Evolutionary conservation across 2,797 vertebrate genomes (phyloP).

Genomic region (Brotula barbata): DNA sequence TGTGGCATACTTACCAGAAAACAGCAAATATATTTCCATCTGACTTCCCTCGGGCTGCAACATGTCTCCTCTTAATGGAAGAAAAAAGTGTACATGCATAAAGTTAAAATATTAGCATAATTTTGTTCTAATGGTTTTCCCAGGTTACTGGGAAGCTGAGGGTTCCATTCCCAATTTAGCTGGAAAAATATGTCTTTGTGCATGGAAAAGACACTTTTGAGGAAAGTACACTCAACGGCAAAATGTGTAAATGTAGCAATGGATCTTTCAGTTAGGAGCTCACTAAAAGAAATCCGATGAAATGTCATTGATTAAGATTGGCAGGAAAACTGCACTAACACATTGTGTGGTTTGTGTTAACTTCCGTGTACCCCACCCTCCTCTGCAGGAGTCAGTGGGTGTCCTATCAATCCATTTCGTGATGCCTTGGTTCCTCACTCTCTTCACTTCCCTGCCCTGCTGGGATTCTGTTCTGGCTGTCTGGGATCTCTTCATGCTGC

Average conservation of each 20-base stretch:
- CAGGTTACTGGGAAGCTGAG: neutral
- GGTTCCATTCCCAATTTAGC: neutral
- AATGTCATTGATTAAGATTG: conserved; percentile 1
- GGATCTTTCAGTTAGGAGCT: neutral
- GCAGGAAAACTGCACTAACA: conserved; percentile 2
- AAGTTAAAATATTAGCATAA: neutral
- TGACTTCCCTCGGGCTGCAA: neutral
- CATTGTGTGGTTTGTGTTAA: conserved; percentile 17
- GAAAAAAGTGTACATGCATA: neutral
- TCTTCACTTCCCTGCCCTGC: conserved; percentile 81
- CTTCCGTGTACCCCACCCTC: conserved; percentile 3
- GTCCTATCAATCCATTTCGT: conserved; percentile 74
- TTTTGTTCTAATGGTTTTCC: neutral
- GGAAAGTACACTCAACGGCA: no score
- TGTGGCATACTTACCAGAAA: no score
- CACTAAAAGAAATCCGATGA: neutral
- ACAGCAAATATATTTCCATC: neutral
- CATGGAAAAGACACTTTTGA: neutral
- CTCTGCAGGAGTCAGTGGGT: conserved; percentile 73
- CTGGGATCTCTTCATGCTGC: conserved; percentile 80
- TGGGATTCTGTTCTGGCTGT: conserved; percentile 81
- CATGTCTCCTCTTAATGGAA: neutral
- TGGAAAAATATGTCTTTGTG: no score
- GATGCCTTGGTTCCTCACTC: conserved; percentile 80
- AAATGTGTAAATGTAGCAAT: neutral